Conservation (phyloP, 2,113 vertebrate genomes). For the Triplophysa tibetana region DNA sequence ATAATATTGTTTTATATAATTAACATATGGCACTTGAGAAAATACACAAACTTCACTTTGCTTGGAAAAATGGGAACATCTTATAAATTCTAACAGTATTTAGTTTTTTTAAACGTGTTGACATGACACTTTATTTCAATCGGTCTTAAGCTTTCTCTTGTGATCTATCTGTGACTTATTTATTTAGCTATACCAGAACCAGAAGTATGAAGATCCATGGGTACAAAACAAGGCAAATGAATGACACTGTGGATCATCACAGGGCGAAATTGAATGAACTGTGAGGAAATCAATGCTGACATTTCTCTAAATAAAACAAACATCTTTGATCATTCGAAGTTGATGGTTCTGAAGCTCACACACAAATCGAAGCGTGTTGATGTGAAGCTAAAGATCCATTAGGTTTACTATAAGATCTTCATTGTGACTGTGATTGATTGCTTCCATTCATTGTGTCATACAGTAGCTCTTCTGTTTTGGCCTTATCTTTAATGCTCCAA, state of each 20-base stretch:
- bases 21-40: no score
- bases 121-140: neutral
- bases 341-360: neutral
- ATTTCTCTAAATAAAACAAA: neutral
- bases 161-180: neutral
- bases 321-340: constrained; percentile 10
- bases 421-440: constrained; percentile 30
- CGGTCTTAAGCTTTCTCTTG: neutral
- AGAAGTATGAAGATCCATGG: neutral
- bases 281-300: constrained; percentile 9
- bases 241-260: constrained; percentile 2
- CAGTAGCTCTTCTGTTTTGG: neutral
- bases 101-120: neutral
- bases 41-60: no score
- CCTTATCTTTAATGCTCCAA: constrained; percentile 32
- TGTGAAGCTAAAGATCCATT: constrained; percentile 5
- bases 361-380: neutral
- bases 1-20: no score
- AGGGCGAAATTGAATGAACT: neutral
- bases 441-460: constrained; percentile 19
- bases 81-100: no score
- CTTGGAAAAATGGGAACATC: no score
- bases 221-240: neutral
- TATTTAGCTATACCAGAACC: neutral
- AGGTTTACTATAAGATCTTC: constrained; percentile 12